phyloP scores from a whole-genome alignment of 2,113 vertebrate species.

The Seriola aureovittata region DNA sequence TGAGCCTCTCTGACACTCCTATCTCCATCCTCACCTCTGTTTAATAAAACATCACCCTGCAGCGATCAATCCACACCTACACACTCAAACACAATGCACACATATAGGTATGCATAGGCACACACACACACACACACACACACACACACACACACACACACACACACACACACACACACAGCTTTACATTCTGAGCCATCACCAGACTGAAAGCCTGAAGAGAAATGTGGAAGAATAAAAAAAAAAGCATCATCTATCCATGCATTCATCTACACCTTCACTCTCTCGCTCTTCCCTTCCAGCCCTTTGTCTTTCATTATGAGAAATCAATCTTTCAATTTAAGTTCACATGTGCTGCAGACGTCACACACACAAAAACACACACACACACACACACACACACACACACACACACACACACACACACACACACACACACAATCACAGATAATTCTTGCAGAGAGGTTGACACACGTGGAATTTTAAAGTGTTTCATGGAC shows the following conservation, averaged over 20 bases:
- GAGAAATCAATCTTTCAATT: slow-evolving; percentile 31
- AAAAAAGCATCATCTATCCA: slow-evolving; percentile 25
- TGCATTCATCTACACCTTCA: slow-evolving; percentile 18
- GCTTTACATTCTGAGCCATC: slow-evolving; percentile 55
- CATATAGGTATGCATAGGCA: neutral
- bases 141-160: slow-evolving; percentile 21
- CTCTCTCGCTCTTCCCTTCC: neutral
- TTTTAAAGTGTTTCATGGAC: slow-evolving; percentile 23
- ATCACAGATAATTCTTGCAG: neutral
- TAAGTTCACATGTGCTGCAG: neutral
- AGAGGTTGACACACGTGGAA: slow-evolving; percentile 6
- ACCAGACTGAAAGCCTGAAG: slow-evolving; percentile 10
- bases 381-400: neutral
- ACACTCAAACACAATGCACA: slow-evolving; percentile 33
- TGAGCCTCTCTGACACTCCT: slow-evolving; percentile 24
- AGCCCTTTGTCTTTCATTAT: slow-evolving; percentile 49
- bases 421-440: too few species aligned
- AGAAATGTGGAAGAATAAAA: slow-evolving; percentile 24
- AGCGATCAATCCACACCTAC: slow-evolving; percentile 60
- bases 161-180: slow-evolving; percentile 22
- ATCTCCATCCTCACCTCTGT: slow-evolving; percentile 45
- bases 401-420: too few species aligned
- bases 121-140: neutral
- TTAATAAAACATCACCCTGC: slow-evolving; percentile 76
- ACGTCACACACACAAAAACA: neutral